These are phyloP conservation scores for Malurus splendens DNA, from an alignment of 2,797 vertebrate species.

Conservation along the genomic window DNA sequence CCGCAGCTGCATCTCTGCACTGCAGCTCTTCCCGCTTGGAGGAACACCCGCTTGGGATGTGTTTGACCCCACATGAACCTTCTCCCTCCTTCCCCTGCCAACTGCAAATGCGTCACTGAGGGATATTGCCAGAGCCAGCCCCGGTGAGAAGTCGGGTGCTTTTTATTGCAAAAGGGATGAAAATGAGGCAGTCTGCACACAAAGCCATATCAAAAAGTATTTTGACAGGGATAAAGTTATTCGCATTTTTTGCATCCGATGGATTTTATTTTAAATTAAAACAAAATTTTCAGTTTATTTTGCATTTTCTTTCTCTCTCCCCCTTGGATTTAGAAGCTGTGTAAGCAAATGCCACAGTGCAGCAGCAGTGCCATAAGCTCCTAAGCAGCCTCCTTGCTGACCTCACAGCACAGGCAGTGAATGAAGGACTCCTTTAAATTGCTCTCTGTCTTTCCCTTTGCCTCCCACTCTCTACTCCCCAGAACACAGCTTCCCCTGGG, in stretches of 20 bases:
- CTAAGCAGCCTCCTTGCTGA: background rate
- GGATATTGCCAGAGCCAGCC: background rate
- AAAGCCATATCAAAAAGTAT: background rate
- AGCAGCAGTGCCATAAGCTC: background rate
- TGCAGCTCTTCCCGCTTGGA: background rate
- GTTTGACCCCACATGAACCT: conserved; percentile 5
- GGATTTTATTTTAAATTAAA: background rate
- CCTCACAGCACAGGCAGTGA: background rate
- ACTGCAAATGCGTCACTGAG: conserved; percentile 3
- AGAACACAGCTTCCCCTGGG: background rate
- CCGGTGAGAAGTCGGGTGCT: background rate
- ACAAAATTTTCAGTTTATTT: background rate
- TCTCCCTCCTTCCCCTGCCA: conserved; percentile 1
- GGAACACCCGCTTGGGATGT: background rate
- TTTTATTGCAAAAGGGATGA: background rate
- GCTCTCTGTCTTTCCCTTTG: background rate
- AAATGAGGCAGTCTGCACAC: background rate
- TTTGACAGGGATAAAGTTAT: background rate
- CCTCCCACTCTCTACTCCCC: background rate
- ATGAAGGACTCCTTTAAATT: background rate
- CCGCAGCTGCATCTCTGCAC: background rate
- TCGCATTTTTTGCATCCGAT: background rate
- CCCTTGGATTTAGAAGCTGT: background rate
- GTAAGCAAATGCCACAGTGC: background rate
- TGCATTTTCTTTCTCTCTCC: background rate